Evolutionary conservation across 2,888 invertebrate species (phyloP).

Genomic region (Orthosia gothica): DNA sequence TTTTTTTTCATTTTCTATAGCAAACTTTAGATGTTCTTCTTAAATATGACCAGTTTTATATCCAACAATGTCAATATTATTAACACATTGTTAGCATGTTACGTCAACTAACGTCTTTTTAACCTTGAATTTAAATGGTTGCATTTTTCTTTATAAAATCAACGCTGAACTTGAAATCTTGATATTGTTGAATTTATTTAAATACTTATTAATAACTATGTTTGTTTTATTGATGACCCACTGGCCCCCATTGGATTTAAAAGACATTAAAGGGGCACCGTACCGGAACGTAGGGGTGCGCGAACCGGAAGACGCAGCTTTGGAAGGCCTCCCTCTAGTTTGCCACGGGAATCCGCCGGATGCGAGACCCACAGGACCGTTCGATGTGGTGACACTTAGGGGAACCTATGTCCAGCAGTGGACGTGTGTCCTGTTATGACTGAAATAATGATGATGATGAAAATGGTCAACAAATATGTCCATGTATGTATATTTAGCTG

Average conservation of each 20-base stretch:
- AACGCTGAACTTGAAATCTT: constrained; percentile 26
- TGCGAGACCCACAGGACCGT: no score
- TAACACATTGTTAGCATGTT: constrained; percentile 41
- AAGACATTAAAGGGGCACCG: neutral
- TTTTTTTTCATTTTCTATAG: neutral
- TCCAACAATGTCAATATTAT: constrained; percentile 42
- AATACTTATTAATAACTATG: neutral
- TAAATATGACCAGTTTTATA: constrained; percentile 12
- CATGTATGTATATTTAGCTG: constrained; percentile 3
- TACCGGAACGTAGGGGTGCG: no score
- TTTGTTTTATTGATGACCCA: neutral
- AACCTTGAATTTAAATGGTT: constrained; percentile 55
- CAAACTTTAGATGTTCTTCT: neutral
- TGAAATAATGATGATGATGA: no score
- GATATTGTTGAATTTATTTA: neutral
- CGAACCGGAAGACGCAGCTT: no score
- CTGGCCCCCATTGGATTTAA: neutral
- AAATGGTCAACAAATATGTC: neutral
- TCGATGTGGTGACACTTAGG: no score
- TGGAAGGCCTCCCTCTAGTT: no score
- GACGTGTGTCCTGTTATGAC: no score
- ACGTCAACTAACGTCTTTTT: constrained; percentile 44
- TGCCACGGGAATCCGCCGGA: no score
- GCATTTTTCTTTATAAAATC: constrained; percentile 32
- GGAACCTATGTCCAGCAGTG: no score